phyloP scores from a whole-genome alignment of 2,797 vertebrate species.

The Melanotaenia boesemani region DNA sequence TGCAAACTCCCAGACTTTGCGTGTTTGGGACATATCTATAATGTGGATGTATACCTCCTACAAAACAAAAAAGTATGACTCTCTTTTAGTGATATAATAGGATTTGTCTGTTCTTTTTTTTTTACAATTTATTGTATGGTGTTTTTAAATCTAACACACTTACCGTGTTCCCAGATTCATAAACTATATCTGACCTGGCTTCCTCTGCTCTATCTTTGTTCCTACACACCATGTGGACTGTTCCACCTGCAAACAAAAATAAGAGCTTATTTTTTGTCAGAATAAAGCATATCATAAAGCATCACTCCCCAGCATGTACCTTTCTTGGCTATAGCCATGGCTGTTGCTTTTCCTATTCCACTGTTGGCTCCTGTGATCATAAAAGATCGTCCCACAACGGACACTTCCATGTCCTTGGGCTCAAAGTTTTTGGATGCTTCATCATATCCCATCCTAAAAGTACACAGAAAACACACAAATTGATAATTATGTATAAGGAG shows the following conservation, averaged over 20 bases:
- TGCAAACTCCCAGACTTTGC: conserved; percentile 82
- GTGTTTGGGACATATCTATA: conserved; percentile 81
- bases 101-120: background rate
- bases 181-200: conserved; percentile 75
- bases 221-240: conserved; percentile 82
- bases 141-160: conserved; percentile 29
- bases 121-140: background rate
- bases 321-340: conserved; percentile 82
- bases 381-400: conserved; percentile 79
- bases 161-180: conserved; percentile 77
- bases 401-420: conserved; percentile 74
- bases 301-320: conserved; percentile 50
- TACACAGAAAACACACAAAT: background rate
- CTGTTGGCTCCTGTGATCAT: conserved; percentile 85
- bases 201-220: conserved; percentile 80
- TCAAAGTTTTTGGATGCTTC: conserved; percentile 72
- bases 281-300: background rate
- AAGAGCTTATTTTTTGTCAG: background rate
- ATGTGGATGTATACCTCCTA: conserved; percentile 81
- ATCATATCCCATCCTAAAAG: conserved; percentile 76
- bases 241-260: conserved; percentile 73
- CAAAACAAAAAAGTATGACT: conserved; percentile 13
- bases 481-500: background rate
- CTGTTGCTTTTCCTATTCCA: conserved; percentile 80
- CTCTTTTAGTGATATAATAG: background rate